Percentiles rank a stretch among this genome's conserved stretches.
Conservation (phyloP, 2,113 vertebrate species). For the Cynocephalus volans region DNA sequence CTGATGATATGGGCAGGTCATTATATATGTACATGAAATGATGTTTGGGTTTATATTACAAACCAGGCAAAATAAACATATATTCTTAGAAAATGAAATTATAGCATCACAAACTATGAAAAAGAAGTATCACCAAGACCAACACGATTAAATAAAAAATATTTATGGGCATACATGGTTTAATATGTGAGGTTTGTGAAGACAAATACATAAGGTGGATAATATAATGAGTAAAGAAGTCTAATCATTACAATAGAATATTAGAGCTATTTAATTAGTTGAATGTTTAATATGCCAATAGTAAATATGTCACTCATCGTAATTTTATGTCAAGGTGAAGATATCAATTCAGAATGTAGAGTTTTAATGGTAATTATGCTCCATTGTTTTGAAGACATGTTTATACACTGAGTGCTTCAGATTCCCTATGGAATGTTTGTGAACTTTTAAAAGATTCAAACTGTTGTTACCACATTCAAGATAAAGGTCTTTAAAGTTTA, state of each 20-base stretch:
- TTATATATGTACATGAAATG: slow-evolving; percentile 13
- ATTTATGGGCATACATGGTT: not conserved
- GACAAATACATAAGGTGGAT: not conserved
- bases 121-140: not conserved
- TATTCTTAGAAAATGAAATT: slow-evolving; percentile 54
- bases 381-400: slow-evolving; percentile 68
- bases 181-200: not conserved
- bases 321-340: slow-evolving; percentile 83
- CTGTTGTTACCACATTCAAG: slow-evolving; percentile 65
- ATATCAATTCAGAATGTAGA: slow-evolving; percentile 75
- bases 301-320: slow-evolving; percentile 69
- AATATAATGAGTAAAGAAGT: not conserved
- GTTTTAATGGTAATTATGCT: slow-evolving; percentile 71
- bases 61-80: not conserved
- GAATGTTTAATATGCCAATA: slow-evolving; percentile 84
- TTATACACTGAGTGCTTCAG: slow-evolving; percentile 70
- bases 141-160: slow-evolving; percentile 1
- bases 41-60: not conserved
- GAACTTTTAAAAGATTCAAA: slow-evolving; percentile 71
- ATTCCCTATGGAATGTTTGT: slow-evolving; percentile 58
- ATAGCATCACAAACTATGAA: slow-evolving; percentile 7
- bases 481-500: slow-evolving; percentile 62
- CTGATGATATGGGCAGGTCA: not conserved
- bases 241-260: not conserved
- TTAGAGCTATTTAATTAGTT: slow-evolving; percentile 76